These are phyloP conservation scores for Gouania willdenowi DNA, from an alignment of 2,797 vertebrate species.

Conservation along the genomic window DNA sequence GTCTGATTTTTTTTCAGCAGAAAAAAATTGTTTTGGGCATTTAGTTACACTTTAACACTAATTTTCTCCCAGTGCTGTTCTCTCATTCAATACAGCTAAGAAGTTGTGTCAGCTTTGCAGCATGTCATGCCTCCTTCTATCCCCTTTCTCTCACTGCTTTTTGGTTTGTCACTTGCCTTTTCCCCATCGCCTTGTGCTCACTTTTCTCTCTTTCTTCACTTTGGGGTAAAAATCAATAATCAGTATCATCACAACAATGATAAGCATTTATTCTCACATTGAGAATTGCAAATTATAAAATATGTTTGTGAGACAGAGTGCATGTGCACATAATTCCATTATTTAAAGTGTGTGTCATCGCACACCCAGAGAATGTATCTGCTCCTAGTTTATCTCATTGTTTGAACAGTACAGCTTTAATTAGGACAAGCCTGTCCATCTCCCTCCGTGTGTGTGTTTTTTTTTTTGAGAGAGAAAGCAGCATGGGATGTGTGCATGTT, in stretches of 20 bases:
- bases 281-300: constrained; percentile 20
- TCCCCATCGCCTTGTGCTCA: constrained; percentile 1
- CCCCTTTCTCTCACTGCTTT: constrained; percentile 1
- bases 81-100: too few relatives aligned
- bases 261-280: constrained; percentile 27
- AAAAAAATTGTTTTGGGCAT: too few relatives aligned
- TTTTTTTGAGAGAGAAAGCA: constrained; percentile 17
- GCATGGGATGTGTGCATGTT: constrained; percentile 19
- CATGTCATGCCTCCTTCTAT: neutral
- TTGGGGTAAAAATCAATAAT: constrained; percentile 33
- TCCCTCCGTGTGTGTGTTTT: constrained; percentile 8
- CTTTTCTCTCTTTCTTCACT: neutral
- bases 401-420: constrained; percentile 66
- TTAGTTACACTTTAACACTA: too few relatives aligned
- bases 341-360: constrained; percentile 40
- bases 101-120: constrained; percentile 7
- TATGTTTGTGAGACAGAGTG: neutral
- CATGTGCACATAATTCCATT: constrained; percentile 16
- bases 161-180: neutral
- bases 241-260: constrained; percentile 29
- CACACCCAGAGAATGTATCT: constrained; percentile 49
- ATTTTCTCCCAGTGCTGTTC: too few relatives aligned
- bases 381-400: constrained; percentile 65
- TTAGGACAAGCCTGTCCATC: constrained; percentile 57
- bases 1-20: too few relatives aligned